Conservation (phyloP, 2,113 vertebrate species). For the Sminthopsis crassicaudata region DNA sequence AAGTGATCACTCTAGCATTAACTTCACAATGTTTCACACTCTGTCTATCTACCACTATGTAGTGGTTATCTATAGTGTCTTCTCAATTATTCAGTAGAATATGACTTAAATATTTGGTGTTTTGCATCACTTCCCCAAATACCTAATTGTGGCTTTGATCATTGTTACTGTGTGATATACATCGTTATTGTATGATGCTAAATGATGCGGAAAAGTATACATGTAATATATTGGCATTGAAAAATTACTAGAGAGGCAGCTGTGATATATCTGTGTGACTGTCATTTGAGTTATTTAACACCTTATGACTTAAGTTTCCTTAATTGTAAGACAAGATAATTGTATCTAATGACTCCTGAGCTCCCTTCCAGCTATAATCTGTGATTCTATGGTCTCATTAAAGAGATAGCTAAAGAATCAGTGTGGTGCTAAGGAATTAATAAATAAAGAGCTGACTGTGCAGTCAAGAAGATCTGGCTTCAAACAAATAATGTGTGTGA, state of each 20-base stretch:
- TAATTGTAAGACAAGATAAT: neutral
- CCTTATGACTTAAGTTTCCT: neutral
- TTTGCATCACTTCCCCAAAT: neutral
- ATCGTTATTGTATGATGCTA: neutral
- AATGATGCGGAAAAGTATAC: neutral
- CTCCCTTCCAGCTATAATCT: neutral
- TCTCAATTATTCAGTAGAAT: neutral
- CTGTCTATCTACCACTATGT: neutral
- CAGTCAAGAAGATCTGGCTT: neutral
- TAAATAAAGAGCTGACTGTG: neutral
- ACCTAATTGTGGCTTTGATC: neutral
- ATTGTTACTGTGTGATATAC: neutral
- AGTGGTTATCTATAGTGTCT: neutral
- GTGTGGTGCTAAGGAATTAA: neutral
- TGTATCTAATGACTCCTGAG: neutral
- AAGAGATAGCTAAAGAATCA: neutral
- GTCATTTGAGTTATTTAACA: neutral
- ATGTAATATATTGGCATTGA: neutral
- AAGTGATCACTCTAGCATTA: neutral
- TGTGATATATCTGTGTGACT: neutral
- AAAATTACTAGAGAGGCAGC: neutral
- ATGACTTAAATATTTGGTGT: neutral
- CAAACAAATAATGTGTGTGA: neutral
- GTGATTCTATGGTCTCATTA: neutral
- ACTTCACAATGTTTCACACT: neutral